Conservation (phyloP, 2,888 invertebrate genomes). For the Anagyrus pseudococci region DNA sequence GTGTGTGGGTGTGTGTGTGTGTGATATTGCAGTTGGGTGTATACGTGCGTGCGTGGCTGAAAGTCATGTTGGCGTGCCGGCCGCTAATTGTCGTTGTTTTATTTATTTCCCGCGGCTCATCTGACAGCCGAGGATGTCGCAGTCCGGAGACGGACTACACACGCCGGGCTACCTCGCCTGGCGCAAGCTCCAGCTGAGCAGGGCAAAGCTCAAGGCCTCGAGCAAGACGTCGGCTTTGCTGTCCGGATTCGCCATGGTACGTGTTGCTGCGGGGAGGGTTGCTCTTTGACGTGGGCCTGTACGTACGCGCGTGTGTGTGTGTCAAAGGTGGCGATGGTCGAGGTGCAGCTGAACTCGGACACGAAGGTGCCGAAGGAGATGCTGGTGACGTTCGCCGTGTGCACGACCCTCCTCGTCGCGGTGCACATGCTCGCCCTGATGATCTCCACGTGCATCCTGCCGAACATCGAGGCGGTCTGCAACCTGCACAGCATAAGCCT, state of each 20-base stretch:
- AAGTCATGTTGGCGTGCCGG: too few species aligned
- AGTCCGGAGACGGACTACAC: constrained; percentile 77
- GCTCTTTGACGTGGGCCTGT: background rate
- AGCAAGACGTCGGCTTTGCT: constrained; percentile 96
- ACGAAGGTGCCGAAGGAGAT: constrained; percentile 80
- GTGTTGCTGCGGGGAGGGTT: constrained; percentile 38
- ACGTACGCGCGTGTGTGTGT: background rate
- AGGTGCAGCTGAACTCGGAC: constrained; percentile 84
- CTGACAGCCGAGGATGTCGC: constrained; percentile 76
- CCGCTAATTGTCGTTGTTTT: background rate
- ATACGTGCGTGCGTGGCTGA: too few species aligned
- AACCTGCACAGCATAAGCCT: constrained; percentile 87
- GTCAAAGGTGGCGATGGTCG: constrained; percentile 92
- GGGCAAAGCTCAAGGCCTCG: constrained; percentile 97
- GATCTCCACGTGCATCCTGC: constrained; percentile 98
- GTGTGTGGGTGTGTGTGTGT: too few species aligned
- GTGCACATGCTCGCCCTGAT: constrained; percentile 98
- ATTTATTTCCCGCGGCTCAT: background rate
- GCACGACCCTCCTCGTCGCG: constrained; percentile 93
- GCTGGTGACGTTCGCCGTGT: constrained; percentile 91
- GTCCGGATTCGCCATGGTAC: constrained; percentile 97
- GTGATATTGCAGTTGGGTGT: too few species aligned
- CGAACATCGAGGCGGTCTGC: constrained; percentile 97
- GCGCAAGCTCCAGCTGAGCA: constrained; percentile 90
- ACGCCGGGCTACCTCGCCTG: constrained; percentile 87